Percentiles rank a stretch among this genome's conserved stretches.
Evolutionary conservation across 2,888 invertebrate genomes (phyloP).

Genomic region (Lithophane semibrunnea): DNA sequence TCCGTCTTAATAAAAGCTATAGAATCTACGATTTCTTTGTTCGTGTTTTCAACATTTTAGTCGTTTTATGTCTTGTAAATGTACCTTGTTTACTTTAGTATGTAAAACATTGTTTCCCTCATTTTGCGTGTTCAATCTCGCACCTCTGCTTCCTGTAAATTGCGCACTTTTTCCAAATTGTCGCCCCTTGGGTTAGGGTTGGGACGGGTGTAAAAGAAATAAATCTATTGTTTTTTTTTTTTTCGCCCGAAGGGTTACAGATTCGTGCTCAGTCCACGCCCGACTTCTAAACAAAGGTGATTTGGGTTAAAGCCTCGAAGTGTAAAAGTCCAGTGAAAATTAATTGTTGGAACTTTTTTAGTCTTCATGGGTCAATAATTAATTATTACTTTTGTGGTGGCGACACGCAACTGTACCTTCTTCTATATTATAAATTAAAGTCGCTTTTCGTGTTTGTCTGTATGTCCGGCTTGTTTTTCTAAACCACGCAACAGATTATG

Average conservation of each 20-base stretch:
- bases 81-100: not conserved
- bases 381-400: constrained; percentile 19
- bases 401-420: constrained; percentile 6
- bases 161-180: constrained; percentile 50
- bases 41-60: not conserved
- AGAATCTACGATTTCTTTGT: not conserved
- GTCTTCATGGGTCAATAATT: constrained; percentile 8
- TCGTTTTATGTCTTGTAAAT: not conserved
- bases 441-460: too few relatives aligned
- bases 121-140: constrained; percentile 52
- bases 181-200: constrained; percentile 27
- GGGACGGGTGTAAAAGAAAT: constrained; percentile 37
- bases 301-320: constrained; percentile 10
- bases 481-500: too few relatives aligned
- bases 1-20: not conserved
- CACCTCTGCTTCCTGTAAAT: constrained; percentile 49
- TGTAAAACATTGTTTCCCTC: constrained; percentile 19
- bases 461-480: too few relatives aligned
- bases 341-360: constrained; percentile 23
- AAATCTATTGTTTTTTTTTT: constrained; percentile 46
- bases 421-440: too few relatives aligned
- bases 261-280: constrained; percentile 2
- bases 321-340: constrained; percentile 21
- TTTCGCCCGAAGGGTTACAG: constrained; percentile 35
- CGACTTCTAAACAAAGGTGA: constrained; percentile 26